Evolutionary conservation across 64 coral and sea anemone species (phyloP), one percentile per base, ranked within the genome.

Genomic region (Montipora efflorescens): DNA sequence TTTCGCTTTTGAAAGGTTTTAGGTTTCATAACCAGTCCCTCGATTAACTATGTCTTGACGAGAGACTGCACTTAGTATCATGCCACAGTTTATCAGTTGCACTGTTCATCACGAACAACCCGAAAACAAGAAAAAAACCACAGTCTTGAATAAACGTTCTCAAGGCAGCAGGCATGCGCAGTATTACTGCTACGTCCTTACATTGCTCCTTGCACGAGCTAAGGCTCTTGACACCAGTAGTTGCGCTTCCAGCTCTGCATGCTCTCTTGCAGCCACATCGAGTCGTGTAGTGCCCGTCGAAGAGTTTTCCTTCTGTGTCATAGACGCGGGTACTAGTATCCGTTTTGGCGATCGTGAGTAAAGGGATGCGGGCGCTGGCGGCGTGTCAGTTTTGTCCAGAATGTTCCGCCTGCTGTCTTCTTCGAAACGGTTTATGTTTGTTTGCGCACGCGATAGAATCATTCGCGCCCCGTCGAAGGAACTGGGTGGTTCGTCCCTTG

Each of bases 211-310:
- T 15, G 92, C 92, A 50, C 92, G 92, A 79, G 92, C 92, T 50
- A 93, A 82, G 16, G 92, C 92, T 70, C 92, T 83, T n/a, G 92
- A 93, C 47, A 93, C 92, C 44, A 93, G 76, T 47, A 93, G 62
- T 45, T 93, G 92, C 18, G 92, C 92, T 43, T 93, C 92, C 6
- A 93, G 50, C 16, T 93, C 92, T 9, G 84, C 75, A 22, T 87
- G 85, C 55, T 93, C 92, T 21, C 61, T 87, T 43, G 76, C 92
- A 4, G 84, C 61, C 8, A 93, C 15, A 47, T 53, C 75, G 46
- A 73, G 70, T 48, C 92, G 22, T 73, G 83, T 28, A 57, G 22
- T 45, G 19, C 73, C 50, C 44, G 28, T 67, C 19, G 59, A 59
- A 45, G 25, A 22, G 1, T 4, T 15, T 13, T 47, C 66, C 44